These are phyloP conservation scores for Fundulus diaphanus DNA, from an alignment of 2,797 vertebrate genomes.

Conservation along the genomic window DNA sequence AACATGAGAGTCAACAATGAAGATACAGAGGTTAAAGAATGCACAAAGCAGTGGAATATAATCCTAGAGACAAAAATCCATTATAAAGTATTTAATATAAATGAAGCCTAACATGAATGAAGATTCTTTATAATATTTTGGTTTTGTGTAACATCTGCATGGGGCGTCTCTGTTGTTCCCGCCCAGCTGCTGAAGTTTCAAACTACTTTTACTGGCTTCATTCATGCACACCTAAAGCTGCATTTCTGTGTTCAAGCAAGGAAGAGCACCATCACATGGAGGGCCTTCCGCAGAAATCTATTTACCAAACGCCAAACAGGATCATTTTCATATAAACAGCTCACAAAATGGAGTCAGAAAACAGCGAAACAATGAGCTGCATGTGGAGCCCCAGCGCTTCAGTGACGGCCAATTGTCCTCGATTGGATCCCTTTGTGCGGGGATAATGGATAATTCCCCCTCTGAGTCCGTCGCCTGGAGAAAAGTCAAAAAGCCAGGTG, in stretches of 20 bases:
- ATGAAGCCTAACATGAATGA: too few relatives aligned
- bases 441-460: conserved; percentile 50
- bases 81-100: background rate
- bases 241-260: conserved; percentile 35
- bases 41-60: background rate
- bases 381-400: background rate
- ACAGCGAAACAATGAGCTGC: background rate
- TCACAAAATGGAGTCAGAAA: background rate
- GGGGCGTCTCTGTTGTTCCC: background rate
- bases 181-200: conserved; percentile 36
- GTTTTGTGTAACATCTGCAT: background rate
- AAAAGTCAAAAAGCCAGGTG: conserved; percentile 31
- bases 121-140: background rate
- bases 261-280: conserved; percentile 51
- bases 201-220: conserved; percentile 48
- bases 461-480: background rate
- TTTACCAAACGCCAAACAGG: conserved; percentile 53
- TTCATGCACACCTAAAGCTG: conserved; percentile 55
- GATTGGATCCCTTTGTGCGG: conserved; percentile 57
- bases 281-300: conserved; percentile 30
- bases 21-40: background rate
- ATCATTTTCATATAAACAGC: background rate
- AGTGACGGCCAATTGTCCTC: background rate
- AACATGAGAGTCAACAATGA: background rate
- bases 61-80: background rate